Conservation (phyloP, 2,888 invertebrate genomes). For the Acronicta aceris region DNA sequence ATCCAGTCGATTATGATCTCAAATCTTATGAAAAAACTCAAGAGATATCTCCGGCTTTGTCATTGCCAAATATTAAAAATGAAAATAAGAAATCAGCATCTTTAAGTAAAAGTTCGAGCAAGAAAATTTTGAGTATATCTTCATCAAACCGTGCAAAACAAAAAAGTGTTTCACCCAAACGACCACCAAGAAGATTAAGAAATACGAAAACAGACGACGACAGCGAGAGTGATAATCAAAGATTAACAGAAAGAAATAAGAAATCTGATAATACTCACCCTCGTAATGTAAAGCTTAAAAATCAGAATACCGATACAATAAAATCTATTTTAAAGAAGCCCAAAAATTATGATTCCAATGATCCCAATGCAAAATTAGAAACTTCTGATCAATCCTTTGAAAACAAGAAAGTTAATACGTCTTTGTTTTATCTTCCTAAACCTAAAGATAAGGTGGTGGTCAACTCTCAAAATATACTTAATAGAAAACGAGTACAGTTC, state of each 20-base stretch:
- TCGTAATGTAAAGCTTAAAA: slow-evolving; percentile 74
- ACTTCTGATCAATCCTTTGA: slow-evolving; percentile 73
- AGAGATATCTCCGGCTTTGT: slow-evolving; percentile 72
- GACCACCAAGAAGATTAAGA: slow-evolving; percentile 89
- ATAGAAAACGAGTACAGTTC: slow-evolving; percentile 93
- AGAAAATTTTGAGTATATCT: slow-evolving; percentile 72
- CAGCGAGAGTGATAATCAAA: slow-evolving; percentile 86
- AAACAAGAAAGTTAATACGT: slow-evolving; percentile 75
- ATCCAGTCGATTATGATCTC: slow-evolving; percentile 86
- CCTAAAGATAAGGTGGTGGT: slow-evolving; percentile 78
- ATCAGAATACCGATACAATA: slow-evolving; percentile 81
- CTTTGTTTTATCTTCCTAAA: slow-evolving; percentile 91
- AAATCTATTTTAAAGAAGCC: slow-evolving; percentile 91
- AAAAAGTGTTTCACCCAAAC: slow-evolving; percentile 89
- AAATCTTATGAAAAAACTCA: slow-evolving; percentile 80
- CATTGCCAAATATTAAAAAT: slow-evolving; percentile 84
- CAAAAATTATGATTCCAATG: slow-evolving; percentile 75
- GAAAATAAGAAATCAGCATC: slow-evolving; percentile 78
- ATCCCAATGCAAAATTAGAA: slow-evolving; percentile 70
- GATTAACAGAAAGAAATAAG: slow-evolving; percentile 75
- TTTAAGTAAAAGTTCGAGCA: slow-evolving; percentile 76
- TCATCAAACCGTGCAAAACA: slow-evolving; percentile 79
- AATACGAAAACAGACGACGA: slow-evolving; percentile 85
- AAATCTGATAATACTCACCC: slow-evolving; percentile 68
- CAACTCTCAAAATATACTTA: slow-evolving; percentile 74